Conservation (phyloP, 2,113 vertebrate genomes). For the Lipotes vexillifer region DNA sequence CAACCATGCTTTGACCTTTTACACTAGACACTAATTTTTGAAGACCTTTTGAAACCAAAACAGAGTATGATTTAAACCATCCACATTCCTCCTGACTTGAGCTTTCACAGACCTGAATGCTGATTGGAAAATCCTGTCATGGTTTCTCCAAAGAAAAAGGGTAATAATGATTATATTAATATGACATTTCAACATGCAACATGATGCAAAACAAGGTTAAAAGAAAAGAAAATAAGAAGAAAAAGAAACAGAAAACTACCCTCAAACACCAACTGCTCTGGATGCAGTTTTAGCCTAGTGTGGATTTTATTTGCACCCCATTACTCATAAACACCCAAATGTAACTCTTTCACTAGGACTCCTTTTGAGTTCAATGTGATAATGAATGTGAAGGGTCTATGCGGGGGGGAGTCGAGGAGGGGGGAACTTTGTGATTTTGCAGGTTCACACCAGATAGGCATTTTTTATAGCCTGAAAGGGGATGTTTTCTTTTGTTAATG, state of each 20-base stretch:
- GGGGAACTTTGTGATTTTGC: constrained; percentile 77
- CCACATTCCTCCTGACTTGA: constrained; percentile 33
- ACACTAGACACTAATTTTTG: constrained; percentile 65
- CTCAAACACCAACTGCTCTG: constrained; percentile 40
- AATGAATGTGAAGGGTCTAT: constrained; percentile 79
- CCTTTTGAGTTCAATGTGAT: constrained; percentile 73
- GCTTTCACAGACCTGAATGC: constrained; percentile 34
- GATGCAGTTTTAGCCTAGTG: constrained; percentile 66
- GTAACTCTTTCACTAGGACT: constrained; percentile 81
- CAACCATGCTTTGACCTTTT: constrained; percentile 63
- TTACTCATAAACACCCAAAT: constrained; percentile 78
- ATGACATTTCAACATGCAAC: constrained; percentile 69
- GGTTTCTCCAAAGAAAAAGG: constrained; percentile 54
- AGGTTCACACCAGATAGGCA: constrained; percentile 88
- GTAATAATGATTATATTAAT: constrained; percentile 53
- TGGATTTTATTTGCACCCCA: constrained; percentile 72
- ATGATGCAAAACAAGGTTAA: neutral
- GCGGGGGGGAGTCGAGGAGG: neutral
- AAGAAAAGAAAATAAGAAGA: neutral
- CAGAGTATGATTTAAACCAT: constrained; percentile 63
- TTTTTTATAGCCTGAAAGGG: constrained; percentile 87
- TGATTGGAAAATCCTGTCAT: constrained; percentile 61
- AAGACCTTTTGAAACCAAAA: constrained; percentile 70
- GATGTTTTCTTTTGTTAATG: constrained; percentile 92
- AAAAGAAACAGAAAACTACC: neutral